Base-by-base conservation (phyloP, 2,113 vertebrate species). In the Pelecanus crispus region DNA sequence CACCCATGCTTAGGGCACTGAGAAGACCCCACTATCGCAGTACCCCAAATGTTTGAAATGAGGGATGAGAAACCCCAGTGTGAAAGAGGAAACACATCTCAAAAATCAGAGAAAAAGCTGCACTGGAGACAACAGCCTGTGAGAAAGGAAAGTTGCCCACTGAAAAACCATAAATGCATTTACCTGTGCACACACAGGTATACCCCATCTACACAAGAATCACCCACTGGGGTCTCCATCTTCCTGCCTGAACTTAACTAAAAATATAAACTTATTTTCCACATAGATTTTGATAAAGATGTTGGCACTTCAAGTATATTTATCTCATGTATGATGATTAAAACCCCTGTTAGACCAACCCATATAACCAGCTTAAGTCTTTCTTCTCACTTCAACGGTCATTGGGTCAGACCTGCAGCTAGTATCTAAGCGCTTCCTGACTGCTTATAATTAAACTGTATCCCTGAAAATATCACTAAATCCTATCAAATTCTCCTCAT, bases 401-500 rank as follows among this genome's bases (percentile, higher is more conserved):
- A 45, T 59, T 40, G 59, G 36, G 56, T 75, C 70, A 88, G 74
- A 82, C 24, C 19, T 53, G 67, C 22, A 83, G 29, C 21, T 68
- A 28, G 44, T 89, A 89, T 42, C 67, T 38, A 79, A 88, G 73
- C 86, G 52, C 68, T 86, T 95, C 50, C 53, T 85, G 40, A 17
- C 58, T 80, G 77, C 55, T 90, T 85, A 29, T 75, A 87, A 95
- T 87, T 89, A 65, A 96, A 87, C n/a, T 62, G 5, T 80, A 79
- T 85, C 59, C 89, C 68, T 89, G 86, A 92, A 94, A 94, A 91
- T 81, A 82, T 85, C 58, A 75, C 70, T 85, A 85, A 81, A 91
- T 79, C 62, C 86, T 91, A 65, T 73, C 70, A 95, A 95, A 96
- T 94, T 95, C 84, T 94, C 96, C 84, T 84, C 92, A 77, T 92